Evolutionary conservation across 1,140 invertebrate genomes (phyloP).

Genomic region (Maniola jurtina): DNA sequence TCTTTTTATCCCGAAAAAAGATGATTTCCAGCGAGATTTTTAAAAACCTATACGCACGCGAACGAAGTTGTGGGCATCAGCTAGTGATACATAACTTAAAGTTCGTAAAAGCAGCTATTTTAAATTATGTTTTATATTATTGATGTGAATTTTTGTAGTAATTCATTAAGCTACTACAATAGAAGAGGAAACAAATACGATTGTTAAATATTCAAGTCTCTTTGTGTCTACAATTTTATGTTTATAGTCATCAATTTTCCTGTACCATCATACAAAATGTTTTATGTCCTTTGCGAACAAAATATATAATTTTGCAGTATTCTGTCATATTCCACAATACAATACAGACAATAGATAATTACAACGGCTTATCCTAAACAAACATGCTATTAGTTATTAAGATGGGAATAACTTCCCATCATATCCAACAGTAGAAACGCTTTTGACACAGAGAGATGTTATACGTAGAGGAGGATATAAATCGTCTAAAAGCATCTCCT

Average conservation of each 20-base stretch:
- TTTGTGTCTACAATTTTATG: conserved; percentile 22
- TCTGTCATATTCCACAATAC: background rate
- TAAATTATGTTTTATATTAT: background rate
- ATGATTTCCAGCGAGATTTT: too few relatives aligned
- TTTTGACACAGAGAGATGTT: background rate
- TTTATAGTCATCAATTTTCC: conserved; percentile 4
- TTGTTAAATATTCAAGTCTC: conserved; percentile 23
- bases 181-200: conserved; percentile 4
- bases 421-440: conserved; percentile 4
- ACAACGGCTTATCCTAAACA: conserved; percentile 13
- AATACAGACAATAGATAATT: conserved; percentile 24
- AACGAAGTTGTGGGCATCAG: too few relatives aligned
- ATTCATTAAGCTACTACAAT: background rate
- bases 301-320: conserved; percentile 14
- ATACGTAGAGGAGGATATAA: too few relatives aligned
- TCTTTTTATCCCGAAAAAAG: too few relatives aligned
- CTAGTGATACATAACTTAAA: too few relatives aligned
- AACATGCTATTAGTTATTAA: conserved; percentile 1
- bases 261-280: conserved; percentile 16
- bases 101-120: too few relatives aligned
- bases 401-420: background rate
- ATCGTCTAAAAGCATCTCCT: too few relatives aligned
- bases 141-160: background rate
- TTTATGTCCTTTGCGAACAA: conserved; percentile 9
- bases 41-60: too few relatives aligned